Percentiles rank a stretch among this genome's conserved stretches.
Evolutionary conservation across 2,888 invertebrate genomes (phyloP).

Genomic region (Trichopoda pennipes): DNA sequence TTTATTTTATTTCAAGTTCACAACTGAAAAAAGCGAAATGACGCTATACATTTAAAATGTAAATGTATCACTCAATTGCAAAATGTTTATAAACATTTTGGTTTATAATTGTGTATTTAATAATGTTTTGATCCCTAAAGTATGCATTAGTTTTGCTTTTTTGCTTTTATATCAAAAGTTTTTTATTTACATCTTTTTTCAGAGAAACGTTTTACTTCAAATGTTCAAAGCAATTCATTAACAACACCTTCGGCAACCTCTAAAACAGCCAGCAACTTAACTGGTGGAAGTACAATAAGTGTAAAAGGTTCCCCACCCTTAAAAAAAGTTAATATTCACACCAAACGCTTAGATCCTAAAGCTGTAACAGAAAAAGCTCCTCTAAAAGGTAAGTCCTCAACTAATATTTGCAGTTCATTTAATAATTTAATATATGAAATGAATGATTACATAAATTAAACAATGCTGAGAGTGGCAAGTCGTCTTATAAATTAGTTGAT

Average conservation of each 20-base stretch:
- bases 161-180: background rate
- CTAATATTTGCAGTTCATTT: background rate
- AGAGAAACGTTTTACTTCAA: slow-evolving; percentile 69
- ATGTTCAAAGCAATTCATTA: slow-evolving; percentile 61
- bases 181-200: slow-evolving; percentile 16
- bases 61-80: background rate
- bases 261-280: slow-evolving; percentile 67
- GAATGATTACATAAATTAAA: background rate
- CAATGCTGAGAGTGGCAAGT: no score
- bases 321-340: slow-evolving; percentile 71
- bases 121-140: slow-evolving; percentile 29
- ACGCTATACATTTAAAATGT: no score
- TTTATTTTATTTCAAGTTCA: no score
- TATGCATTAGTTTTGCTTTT: slow-evolving; percentile 52
- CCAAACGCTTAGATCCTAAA: slow-evolving; percentile 62
- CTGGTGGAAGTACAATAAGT: slow-evolving; percentile 70
- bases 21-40: no score
- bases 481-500: no score
- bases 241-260: slow-evolving; percentile 63
- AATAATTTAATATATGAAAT: no score
- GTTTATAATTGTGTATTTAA: background rate
- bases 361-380: slow-evolving; percentile 53
- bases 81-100: slow-evolving; percentile 49
- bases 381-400: slow-evolving; percentile 67
- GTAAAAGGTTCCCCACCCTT: slow-evolving; percentile 72